Evolutionary conservation across 2,113 vertebrate species (phyloP).

Genomic region (Oxygymnocypris stewartii): DNA sequence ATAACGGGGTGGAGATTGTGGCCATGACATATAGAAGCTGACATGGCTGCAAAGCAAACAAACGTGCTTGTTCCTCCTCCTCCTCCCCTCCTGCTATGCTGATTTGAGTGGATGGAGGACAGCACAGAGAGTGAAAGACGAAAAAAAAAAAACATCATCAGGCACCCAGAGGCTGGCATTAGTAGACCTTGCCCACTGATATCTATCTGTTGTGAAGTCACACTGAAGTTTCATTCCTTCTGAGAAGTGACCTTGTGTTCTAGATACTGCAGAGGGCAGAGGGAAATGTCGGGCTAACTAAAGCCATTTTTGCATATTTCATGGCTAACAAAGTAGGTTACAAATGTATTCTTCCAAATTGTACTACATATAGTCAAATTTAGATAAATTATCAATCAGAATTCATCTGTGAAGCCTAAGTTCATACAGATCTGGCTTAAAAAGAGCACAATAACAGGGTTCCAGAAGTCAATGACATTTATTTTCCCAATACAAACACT

Average conservation of each 20-base stretch:
- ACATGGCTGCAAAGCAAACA: slow-evolving; percentile 54
- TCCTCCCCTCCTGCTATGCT: slow-evolving; percentile 3
- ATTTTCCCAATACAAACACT: neutral
- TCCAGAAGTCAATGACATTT: neutral
- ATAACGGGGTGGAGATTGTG: slow-evolving; percentile 31
- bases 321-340: neutral
- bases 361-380: neutral
- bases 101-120: slow-evolving; percentile 47
- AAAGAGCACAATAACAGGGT: neutral
- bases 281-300: neutral
- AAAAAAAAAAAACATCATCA: neutral
- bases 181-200: slow-evolving; percentile 34
- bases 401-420: neutral
- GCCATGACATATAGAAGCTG: slow-evolving; percentile 54
- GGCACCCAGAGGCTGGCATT: slow-evolving; percentile 37
- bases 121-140: slow-evolving; percentile 28
- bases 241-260: slow-evolving; percentile 41
- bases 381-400: neutral
- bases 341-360: neutral
- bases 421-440: neutral
- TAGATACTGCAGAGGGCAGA: neutral
- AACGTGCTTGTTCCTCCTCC: slow-evolving; percentile 24
- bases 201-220: slow-evolving; percentile 43
- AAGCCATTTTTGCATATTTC: neutral
- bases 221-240: slow-evolving; percentile 36